These are phyloP conservation scores for Rhimphoctona megacephalus DNA, from an alignment of 2,888 invertebrate species.

Conservation along the genomic window DNA sequence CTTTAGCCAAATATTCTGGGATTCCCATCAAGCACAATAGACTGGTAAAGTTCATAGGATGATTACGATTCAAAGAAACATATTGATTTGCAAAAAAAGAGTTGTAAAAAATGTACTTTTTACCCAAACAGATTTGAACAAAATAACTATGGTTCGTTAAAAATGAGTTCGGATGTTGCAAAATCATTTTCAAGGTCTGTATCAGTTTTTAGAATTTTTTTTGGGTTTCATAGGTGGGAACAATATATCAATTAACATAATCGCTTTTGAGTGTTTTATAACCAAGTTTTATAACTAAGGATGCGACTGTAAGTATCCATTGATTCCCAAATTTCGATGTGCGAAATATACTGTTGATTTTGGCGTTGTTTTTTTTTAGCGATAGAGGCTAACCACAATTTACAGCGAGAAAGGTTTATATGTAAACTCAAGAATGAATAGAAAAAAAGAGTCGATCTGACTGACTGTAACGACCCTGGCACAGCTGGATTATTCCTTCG, in stretches of 20 bases:
- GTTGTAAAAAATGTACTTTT: background rate
- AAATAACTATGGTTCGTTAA: background rate
- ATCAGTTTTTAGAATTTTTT: background rate
- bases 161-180: background rate
- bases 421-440: background rate
- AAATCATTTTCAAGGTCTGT: background rate
- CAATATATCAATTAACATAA: background rate
- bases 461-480: constrained; percentile 46
- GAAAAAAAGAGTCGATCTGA: constrained; percentile 14
- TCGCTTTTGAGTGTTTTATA: background rate
- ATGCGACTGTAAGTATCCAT: too few species aligned
- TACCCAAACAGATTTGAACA: background rate
- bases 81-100: background rate
- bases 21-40: background rate
- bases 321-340: background rate
- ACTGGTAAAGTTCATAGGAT: background rate
- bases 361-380: background rate
- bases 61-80: background rate
- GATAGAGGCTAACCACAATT: constrained; percentile 27
- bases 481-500: constrained; percentile 48
- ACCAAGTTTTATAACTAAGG: too few species aligned
- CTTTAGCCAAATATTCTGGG: constrained; percentile 15
- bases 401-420: background rate
- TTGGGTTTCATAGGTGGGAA: background rate
- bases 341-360: too few species aligned